Evolutionary conservation across 2,797 vertebrate species (phyloP), one percentile per base, ranked within the genome.

Genomic region (Neosalanx taihuensis): DNA sequence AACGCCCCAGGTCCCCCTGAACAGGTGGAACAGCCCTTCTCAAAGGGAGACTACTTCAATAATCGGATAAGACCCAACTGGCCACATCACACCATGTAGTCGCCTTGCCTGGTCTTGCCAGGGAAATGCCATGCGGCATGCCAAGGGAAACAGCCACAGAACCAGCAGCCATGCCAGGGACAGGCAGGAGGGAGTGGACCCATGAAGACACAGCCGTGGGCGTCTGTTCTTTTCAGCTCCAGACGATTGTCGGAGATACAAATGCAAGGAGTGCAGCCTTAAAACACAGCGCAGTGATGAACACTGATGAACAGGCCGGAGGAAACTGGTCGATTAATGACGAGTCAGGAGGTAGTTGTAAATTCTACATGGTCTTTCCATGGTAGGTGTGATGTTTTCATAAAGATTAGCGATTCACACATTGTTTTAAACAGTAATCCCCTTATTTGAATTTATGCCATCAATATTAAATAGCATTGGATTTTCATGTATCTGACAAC

Each of bases 1-100:
- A 79, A 77, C 78, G 69, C 82, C 75, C 81, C 79, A 76, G 81
- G 72, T 86, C 71, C 83, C 74, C 73, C 37, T 82, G 89, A 91
- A 89, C 92, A 92, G 90, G 90, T 92, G 89, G 86, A 83, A 79
- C 83, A 84, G 77, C 78, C 80, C 70, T 81, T 87, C 87, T 75
- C 79, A 41, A 73, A 86, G 82, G 75, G 79, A 88, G 84, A 88
- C 84, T 67, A 74, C 84, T 86, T 81, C 79, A 79, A 80, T 86
- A 86, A 88, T 87, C 74, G 81, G 86, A 88, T 87, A 78, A 84
- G 86, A 74, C 88, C 90, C 84, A 81, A 76, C 86, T 92, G 92
- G 89, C 87, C 62, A 76, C 82, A 13, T 58, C 6, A n/a, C 75
- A 64, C 64, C 72, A 30, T 72, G 60, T 69, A 18, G 76, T 76